Conservation (phyloP, 2,888 invertebrate genomes). For the Leptinotarsa tumamoca region DNA sequence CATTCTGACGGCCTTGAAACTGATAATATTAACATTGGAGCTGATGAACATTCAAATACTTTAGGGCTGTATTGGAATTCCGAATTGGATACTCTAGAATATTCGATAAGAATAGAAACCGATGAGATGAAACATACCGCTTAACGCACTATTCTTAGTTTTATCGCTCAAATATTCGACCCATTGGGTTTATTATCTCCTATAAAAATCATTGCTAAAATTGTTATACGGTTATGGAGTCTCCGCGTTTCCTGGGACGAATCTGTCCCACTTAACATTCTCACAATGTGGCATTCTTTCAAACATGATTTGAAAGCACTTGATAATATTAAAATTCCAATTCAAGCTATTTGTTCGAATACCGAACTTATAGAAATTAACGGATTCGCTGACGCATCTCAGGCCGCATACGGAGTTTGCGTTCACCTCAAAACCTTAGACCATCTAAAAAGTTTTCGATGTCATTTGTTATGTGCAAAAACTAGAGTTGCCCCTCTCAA, state of each 20-base stretch:
- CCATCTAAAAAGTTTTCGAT: background rate
- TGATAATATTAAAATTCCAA: slow-evolving; percentile 24
- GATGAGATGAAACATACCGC: background rate
- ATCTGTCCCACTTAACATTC: slow-evolving; percentile 23
- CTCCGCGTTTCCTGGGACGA: slow-evolving; percentile 33
- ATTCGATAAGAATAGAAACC: background rate
- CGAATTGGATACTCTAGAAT: background rate
- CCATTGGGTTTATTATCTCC: slow-evolving; percentile 35
- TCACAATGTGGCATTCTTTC: slow-evolving; percentile 8
- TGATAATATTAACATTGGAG: background rate
- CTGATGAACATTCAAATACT: background rate
- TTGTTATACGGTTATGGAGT: slow-evolving; percentile 33
- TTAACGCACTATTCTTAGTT: slow-evolving; percentile 24
- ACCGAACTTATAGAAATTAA: slow-evolving; percentile 30
- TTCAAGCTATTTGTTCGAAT: slow-evolving; percentile 26
- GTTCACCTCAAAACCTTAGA: slow-evolving; percentile 22
- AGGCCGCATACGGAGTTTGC: slow-evolving; percentile 32
- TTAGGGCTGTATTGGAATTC: background rate
- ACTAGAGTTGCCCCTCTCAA: slow-evolving; percentile 36
- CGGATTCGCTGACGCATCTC: slow-evolving; percentile 38
- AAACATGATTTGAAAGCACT: background rate
- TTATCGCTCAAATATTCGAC: slow-evolving; percentile 36
- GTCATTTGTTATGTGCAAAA: slow-evolving; percentile 32
- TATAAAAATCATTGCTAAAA: slow-evolving; percentile 29
- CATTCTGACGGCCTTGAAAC: background rate